phyloP scores from a whole-genome alignment of 2,797 vertebrate genomes.

The Siniperca undulata region DNA sequence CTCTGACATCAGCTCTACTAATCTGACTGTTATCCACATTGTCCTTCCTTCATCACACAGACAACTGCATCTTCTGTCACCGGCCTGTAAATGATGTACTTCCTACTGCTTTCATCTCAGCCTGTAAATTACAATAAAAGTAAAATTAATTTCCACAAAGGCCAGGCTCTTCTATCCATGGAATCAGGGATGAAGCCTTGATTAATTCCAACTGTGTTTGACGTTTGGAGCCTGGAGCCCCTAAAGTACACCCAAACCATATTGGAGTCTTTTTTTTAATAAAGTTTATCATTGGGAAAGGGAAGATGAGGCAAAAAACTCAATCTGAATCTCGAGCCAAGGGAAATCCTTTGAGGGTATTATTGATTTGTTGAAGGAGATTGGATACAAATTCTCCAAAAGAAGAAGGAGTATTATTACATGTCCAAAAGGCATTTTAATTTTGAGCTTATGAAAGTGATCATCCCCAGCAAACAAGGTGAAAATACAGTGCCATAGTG shows the following conservation, averaged over 20 bases:
- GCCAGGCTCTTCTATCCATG: neutral
- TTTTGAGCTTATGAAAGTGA: conserved; percentile 44
- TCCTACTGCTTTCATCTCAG: conserved; percentile 33
- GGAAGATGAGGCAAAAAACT: conserved; percentile 46
- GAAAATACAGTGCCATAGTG: neutral
- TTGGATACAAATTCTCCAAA: conserved; percentile 55
- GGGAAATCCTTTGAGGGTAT: conserved; percentile 38
- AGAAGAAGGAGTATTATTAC: conserved; percentile 42
- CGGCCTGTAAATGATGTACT: conserved; percentile 20
- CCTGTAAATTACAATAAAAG: conserved; percentile 37
- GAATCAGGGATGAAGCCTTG: conserved; percentile 31
- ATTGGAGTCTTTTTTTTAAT: conserved; percentile 56
- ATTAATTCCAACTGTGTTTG: conserved; percentile 51
- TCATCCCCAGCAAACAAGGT: conserved; percentile 33
- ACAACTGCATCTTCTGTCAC: conserved; percentile 25
- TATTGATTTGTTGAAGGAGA: conserved; percentile 63
- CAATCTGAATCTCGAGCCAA: conserved; percentile 41
- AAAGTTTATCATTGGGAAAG: conserved; percentile 45
- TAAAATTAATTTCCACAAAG: conserved; percentile 45
- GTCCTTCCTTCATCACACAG: conserved; percentile 14
- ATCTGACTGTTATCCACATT: conserved; percentile 41
- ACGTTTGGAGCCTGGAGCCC: conserved; percentile 26
- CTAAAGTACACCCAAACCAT: conserved; percentile 31
- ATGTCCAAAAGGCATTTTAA: conserved; percentile 58
- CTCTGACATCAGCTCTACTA: conserved; percentile 45